Evolutionary conservation across 2,888 invertebrate genomes (phyloP).

Genomic region (Lacanobia oleracea): DNA sequence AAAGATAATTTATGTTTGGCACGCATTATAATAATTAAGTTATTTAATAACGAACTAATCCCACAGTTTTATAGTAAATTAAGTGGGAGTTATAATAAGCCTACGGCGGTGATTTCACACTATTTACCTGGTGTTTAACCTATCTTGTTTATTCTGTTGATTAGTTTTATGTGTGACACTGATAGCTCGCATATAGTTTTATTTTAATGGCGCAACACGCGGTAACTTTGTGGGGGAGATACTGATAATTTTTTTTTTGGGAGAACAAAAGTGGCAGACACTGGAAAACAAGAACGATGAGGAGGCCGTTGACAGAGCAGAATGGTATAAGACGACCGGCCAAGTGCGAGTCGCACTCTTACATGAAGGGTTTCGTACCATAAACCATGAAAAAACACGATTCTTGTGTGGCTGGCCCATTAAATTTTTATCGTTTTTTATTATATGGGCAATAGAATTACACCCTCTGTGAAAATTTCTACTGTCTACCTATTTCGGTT

Average conservation of each 20-base stretch:
- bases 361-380: too few relatives aligned
- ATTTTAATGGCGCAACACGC: slow-evolving; percentile 16
- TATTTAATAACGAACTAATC: slow-evolving; percentile 19
- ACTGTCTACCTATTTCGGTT: too few relatives aligned
- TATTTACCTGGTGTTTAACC: slow-evolving; percentile 28
- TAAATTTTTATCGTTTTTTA: too few relatives aligned
- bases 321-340: not conserved
- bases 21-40: slow-evolving; percentile 24
- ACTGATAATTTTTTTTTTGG: not conserved
- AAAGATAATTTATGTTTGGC: not conserved
- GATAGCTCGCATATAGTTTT: slow-evolving; percentile 36
- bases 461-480: too few relatives aligned
- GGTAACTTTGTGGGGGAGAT: not conserved
- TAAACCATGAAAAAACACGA: too few relatives aligned
- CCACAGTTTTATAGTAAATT: slow-evolving; percentile 31
- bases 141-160: slow-evolving; percentile 59
- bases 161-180: slow-evolving; percentile 48
- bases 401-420: too few relatives aligned
- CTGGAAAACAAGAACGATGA: not conserved
- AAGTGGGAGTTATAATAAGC: slow-evolving; percentile 29
- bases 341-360: too few relatives aligned
- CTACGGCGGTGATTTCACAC: slow-evolving; percentile 21
- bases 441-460: too few relatives aligned
- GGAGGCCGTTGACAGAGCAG: not conserved
- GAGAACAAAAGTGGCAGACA: not conserved